Conservation (phyloP, 2,888 invertebrate species). For the Rhabditophanes sp. region DNA sequence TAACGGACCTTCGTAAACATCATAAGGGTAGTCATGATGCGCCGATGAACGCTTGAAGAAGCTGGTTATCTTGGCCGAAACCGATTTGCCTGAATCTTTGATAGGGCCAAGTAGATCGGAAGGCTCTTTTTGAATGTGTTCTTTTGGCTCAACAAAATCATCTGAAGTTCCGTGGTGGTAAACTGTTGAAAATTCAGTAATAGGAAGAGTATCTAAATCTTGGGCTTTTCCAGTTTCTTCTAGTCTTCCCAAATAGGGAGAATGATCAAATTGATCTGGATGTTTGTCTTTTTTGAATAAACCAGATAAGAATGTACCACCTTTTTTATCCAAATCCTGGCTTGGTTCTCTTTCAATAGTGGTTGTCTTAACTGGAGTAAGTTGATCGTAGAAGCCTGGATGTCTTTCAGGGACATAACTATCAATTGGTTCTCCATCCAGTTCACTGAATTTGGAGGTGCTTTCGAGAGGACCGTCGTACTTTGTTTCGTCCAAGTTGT, state of each 20-base stretch:
- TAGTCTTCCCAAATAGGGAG: conserved; percentile 14
- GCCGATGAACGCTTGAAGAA: conserved; percentile 11
- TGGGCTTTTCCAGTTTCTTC: conserved; percentile 4
- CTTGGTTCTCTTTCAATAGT: conserved; percentile 7
- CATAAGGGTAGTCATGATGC: conserved; percentile 15
- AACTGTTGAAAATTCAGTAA: conserved; percentile 8
- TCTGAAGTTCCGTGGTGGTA: conserved; percentile 11
- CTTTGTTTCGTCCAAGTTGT: conserved; percentile 12
- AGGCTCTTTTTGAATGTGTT: no score
- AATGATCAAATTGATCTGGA: conserved; percentile 11
- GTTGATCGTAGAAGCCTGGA: conserved; percentile 7
- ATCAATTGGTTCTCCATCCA: conserved; percentile 12
- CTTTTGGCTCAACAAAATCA: conserved; percentile 6
- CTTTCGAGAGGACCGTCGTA: conserved; percentile 16
- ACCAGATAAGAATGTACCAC: conserved; percentile 4
- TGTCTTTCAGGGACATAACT: conserved; percentile 7
- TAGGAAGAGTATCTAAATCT: conserved; percentile 8
- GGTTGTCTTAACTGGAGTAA: conserved; percentile 1
- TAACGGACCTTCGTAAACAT: conserved; percentile 10
- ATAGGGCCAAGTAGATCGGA: no score
- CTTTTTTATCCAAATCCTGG: conserved; percentile 5
- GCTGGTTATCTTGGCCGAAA: conserved; percentile 10
- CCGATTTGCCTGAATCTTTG: no score
- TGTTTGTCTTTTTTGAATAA: conserved; percentile 10
- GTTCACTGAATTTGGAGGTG: conserved; percentile 9